Evolutionary conservation across 2,888 invertebrate species (phyloP).

Genomic region (Caradrina clavipalpis): DNA sequence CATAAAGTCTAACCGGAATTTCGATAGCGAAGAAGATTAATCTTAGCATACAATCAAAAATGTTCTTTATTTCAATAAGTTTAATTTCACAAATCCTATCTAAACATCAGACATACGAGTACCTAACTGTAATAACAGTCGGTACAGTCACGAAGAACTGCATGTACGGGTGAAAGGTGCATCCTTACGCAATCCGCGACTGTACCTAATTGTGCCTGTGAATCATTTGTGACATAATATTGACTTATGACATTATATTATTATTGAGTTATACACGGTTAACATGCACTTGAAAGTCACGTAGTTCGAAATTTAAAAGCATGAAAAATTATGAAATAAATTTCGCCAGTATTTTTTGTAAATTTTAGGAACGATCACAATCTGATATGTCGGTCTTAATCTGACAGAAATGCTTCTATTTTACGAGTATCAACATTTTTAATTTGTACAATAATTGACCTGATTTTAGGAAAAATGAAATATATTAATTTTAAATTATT

Average conservation of each 20-base stretch:
- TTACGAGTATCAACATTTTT: too few relatives aligned
- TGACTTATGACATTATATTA: slow-evolving; percentile 66
- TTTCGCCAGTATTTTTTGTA: too few relatives aligned
- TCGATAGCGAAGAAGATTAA: background rate
- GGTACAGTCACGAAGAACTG: slow-evolving; percentile 41
- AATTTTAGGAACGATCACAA: too few relatives aligned
- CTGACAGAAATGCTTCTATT: too few relatives aligned
- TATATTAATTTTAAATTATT: too few relatives aligned
- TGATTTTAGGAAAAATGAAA: too few relatives aligned
- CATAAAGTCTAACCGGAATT: background rate
- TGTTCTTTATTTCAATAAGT: slow-evolving; percentile 13
- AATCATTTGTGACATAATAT: slow-evolving; percentile 65
- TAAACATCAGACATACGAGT: slow-evolving; percentile 11
- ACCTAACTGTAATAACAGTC: slow-evolving; percentile 13
- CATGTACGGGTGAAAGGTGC: slow-evolving; percentile 72
- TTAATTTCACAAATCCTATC: slow-evolving; percentile 12
- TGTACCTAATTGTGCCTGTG: slow-evolving; percentile 64
- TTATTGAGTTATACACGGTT: slow-evolving; percentile 31
- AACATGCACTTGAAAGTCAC: slow-evolving; percentile 26
- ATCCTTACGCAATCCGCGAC: slow-evolving; percentile 66
- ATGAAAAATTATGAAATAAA: too few relatives aligned
- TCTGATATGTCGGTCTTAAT: too few relatives aligned
- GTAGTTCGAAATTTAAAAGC: too few relatives aligned
- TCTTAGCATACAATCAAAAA: background rate
- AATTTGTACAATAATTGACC: too few relatives aligned